A percentile compares a stretch with the other conserved stretches of the same genome.
phyloP scores from a whole-genome alignment of 2,113 vertebrate species.

The Manacus vitellinus region DNA sequence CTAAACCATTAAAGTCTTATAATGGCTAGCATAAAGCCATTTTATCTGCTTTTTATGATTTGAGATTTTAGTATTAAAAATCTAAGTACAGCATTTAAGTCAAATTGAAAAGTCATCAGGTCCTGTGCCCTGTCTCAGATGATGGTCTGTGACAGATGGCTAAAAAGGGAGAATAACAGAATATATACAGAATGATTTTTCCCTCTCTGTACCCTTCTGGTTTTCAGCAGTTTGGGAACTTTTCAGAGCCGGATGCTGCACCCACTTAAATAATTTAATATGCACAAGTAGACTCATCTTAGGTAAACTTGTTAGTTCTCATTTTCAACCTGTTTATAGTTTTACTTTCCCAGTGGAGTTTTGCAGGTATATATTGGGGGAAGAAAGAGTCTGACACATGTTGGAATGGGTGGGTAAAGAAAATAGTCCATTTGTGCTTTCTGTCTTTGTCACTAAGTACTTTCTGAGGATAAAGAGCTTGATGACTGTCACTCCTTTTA shows the following conservation, averaged over 20 bases:
- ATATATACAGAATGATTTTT: neutral
- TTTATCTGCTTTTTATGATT: neutral
- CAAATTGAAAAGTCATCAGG: neutral
- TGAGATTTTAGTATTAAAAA: slow-evolving; percentile 1
- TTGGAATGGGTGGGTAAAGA: neutral
- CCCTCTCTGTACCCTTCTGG: neutral
- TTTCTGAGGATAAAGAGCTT: neutral
- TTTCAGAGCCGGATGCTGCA: neutral
- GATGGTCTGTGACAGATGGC: neutral
- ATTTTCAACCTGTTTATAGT: neutral
- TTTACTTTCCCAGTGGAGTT: neutral
- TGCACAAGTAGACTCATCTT: neutral
- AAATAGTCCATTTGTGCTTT: neutral
- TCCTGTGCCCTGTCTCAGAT: neutral
- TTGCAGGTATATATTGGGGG: no score
- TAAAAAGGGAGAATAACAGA: neutral
- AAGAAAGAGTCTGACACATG: rapidly evolving
- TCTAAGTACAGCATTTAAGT: neutral
- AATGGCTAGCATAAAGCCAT: neutral
- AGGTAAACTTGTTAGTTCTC: neutral
- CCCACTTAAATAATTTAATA: neutral
- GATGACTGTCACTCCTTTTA: neutral
- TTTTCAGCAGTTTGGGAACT: neutral
- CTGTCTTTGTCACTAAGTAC: neutral
- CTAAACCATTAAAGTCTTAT: neutral